These are phyloP conservation scores for Acrocyrtus sp. DNA, from an alignment of 2,888 invertebrate genomes.

Conservation along the genomic window DNA sequence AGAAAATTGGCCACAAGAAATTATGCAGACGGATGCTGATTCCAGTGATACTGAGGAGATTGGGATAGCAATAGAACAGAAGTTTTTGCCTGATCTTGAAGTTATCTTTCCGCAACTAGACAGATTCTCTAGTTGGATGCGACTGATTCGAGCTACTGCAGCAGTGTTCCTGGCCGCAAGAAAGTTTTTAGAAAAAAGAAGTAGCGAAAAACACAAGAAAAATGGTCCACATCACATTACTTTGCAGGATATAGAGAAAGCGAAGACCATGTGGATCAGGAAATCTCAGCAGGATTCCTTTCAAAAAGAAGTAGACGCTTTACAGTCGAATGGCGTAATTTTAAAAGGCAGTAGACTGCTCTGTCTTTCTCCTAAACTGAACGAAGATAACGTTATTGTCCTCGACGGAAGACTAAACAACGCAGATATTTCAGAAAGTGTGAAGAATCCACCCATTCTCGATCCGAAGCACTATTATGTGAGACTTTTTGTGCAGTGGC, in stretches of 20 bases:
- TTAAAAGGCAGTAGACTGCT: not conserved
- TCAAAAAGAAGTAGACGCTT: slow-evolving; percentile 5
- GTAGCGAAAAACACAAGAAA: not conserved
- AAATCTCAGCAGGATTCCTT: slow-evolving; percentile 17
- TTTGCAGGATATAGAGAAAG: slow-evolving; percentile 1
- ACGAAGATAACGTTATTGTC: slow-evolving; percentile 12
- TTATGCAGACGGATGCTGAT: not conserved
- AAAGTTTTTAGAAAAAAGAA: not conserved
- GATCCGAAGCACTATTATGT: slow-evolving; percentile 6
- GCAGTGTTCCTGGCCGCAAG: not conserved
- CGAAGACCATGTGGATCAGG: not conserved
- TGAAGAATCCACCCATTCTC: slow-evolving; percentile 17
- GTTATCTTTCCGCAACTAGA: not conserved
- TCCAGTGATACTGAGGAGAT: not conserved
- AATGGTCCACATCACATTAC: not conserved
- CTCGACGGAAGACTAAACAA: slow-evolving; percentile 12
- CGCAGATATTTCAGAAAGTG: not conserved
- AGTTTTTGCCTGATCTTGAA: no score
- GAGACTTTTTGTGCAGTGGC: not conserved
- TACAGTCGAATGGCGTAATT: not conserved
- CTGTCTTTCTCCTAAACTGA: slow-evolving; percentile 1
- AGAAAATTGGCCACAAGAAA: slow-evolving; percentile 51
- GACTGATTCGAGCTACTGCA: slow-evolving; percentile 25
- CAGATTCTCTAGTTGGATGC: slow-evolving; percentile 6
- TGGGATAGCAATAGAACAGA: no score